Evolutionary conservation across 2,888 invertebrate species (phyloP).

Genomic region (Chloromyia formosa): DNA sequence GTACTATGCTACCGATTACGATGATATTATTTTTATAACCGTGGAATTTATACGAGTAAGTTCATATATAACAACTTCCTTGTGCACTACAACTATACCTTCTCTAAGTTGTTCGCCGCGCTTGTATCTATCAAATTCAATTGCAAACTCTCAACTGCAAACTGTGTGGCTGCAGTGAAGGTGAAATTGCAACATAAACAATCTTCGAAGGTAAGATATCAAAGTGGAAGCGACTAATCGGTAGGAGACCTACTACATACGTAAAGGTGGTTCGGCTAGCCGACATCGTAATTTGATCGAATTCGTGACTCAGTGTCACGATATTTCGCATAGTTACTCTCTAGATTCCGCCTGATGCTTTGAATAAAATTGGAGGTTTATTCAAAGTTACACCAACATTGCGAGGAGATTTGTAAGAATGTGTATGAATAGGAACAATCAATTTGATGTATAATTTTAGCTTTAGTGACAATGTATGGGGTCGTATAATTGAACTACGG

Average conservation of each 20-base stretch:
- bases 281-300: slow-evolving; percentile 54
- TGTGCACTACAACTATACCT: background rate
- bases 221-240: background rate
- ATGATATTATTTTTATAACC: background rate
- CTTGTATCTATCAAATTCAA: background rate
- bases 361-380: background rate
- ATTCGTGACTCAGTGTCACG: slow-evolving; percentile 59
- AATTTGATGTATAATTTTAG: too few relatives aligned
- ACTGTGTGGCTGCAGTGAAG: background rate
- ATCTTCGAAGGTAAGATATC: background rate
- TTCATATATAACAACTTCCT: background rate
- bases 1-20: background rate
- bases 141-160: background rate
- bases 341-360: background rate
- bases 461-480: too few relatives aligned
- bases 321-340: slow-evolving; percentile 46
- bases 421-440: too few relatives aligned
- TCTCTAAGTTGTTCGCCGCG: background rate
- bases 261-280: slow-evolving; percentile 16
- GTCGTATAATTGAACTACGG: too few relatives aligned
- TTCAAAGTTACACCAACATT: background rate
- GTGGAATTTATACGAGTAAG: background rate
- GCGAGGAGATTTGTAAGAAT: too few relatives aligned
- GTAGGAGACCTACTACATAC: slow-evolving; percentile 5
- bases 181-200: slow-evolving; percentile 4